phyloP scores from a whole-genome alignment of 1,140 invertebrate genomes.

The Chironomus striatipennis region DNA sequence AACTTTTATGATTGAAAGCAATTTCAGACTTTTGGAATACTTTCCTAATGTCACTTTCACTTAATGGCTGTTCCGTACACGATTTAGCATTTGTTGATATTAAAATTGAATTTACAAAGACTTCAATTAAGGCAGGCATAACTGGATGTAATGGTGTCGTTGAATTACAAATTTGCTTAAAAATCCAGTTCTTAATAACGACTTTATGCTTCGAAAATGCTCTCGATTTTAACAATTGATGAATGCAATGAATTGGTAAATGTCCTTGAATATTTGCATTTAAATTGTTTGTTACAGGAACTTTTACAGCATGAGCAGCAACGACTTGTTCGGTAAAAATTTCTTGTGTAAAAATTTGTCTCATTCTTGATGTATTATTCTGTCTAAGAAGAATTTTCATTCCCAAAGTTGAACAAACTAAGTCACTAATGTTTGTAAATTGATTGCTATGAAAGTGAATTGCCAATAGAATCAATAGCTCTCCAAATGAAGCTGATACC shows the following conservation, averaged over 20 bases:
- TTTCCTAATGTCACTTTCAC: slow-evolving; percentile 77
- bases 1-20: slow-evolving; percentile 36
- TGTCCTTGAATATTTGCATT: slow-evolving; percentile 86
- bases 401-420: slow-evolving; percentile 87
- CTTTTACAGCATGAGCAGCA: slow-evolving; percentile 88
- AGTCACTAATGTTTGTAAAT: slow-evolving; percentile 79
- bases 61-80: slow-evolving; percentile 60
- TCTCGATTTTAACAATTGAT: slow-evolving; percentile 87
- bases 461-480: slow-evolving; percentile 91
- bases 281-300: slow-evolving; percentile 84
- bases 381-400: slow-evolving; percentile 91
- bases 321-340: slow-evolving; percentile 98
- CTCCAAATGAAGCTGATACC: slow-evolving; percentile 81
- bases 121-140: slow-evolving; percentile 86
- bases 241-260: slow-evolving; percentile 94
- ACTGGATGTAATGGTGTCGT: slow-evolving; percentile 85
- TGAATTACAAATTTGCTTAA: slow-evolving; percentile 81
- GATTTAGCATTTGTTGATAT: slow-evolving; percentile 61
- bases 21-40: slow-evolving; percentile 74
- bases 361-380: slow-evolving; percentile 84
- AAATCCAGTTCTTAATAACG: slow-evolving; percentile 92
- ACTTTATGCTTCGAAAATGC: slow-evolving; percentile 95
- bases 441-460: slow-evolving; percentile 96
- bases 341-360: slow-evolving; percentile 92
- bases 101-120: slow-evolving; percentile 89